phyloP scores from a whole-genome alignment of 2,113 vertebrate species.

The Aphyosemion australe region DNA sequence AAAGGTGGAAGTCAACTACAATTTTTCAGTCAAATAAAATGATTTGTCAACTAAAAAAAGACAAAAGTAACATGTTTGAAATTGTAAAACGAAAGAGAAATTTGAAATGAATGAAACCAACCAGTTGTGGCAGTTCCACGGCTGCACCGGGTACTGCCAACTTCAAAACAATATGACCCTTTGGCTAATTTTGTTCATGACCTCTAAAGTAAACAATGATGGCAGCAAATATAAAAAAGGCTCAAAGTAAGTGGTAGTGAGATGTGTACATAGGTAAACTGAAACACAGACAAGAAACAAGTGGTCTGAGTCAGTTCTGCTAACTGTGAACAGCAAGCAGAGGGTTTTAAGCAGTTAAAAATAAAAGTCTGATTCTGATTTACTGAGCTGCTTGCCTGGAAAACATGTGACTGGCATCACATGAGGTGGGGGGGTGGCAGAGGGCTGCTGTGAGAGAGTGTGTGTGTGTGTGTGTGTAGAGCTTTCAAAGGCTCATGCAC shows the following conservation, averaged over 20 bases:
- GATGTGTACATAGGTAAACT: slow-evolving; percentile 6
- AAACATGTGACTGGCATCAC: slow-evolving; percentile 82
- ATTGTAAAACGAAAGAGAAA: no score
- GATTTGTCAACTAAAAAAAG: no score
- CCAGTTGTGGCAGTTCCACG: no score
- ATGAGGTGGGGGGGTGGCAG: slow-evolving; percentile 59
- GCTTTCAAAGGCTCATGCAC: slow-evolving; percentile 6
- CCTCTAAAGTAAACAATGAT: background rate
- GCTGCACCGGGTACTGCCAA: background rate
- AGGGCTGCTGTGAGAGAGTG: slow-evolving; percentile 1
- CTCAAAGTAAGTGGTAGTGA: slow-evolving; percentile 14
- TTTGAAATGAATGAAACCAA: no score
- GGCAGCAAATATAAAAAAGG: background rate
- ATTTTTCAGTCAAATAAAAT: no score
- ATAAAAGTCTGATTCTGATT: slow-evolving; percentile 81
- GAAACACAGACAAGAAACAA: slow-evolving; percentile 23
- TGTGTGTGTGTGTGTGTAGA: slow-evolving; percentile 4
- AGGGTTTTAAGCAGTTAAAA: slow-evolving; percentile 78
- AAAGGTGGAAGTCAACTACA: no score
- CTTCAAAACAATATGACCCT: background rate
- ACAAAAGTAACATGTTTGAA: no score
- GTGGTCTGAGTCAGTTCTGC: slow-evolving; percentile 39
- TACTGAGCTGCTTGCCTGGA: slow-evolving; percentile 79
- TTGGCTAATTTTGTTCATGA: background rate
- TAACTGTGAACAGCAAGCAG: slow-evolving; percentile 57